Base-by-base conservation (phyloP, 2,113 vertebrate genomes). In the Fregetta grallaria region DNA sequence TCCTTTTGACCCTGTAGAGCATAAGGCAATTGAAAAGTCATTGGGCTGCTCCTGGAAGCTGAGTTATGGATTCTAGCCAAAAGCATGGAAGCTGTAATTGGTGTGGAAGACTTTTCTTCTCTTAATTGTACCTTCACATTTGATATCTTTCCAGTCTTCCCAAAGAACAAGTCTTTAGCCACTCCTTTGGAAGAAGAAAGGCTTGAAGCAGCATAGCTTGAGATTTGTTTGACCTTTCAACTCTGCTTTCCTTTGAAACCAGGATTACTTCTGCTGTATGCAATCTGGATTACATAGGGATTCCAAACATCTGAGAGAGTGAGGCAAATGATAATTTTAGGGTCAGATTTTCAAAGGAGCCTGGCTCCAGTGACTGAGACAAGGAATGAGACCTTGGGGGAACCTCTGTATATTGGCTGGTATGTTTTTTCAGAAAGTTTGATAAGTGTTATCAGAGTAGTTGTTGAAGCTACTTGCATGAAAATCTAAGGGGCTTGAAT, bases 121-220 rank as follows among this genome's bases (percentile, higher is more conserved):
- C 61, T 79, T 94, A 94, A 73, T 95, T 66, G 40, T 7, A 22
- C 30, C 34, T 94, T 94, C 40, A 30, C 82, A 70, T 75, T 86
- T 92, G 88, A 92, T 71, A 32, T 68, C 52, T 86, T 93, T 96
- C 79, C 75, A 84, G 82, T 93, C 52, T 92, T 93, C 86, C 82
- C 44, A 86, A 95, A 91, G 85, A 96, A 49, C 27, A 91, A 80
- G 79, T 90, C 75, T 63, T 95, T 88, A 96, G 55, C 75, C 34
- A 56, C 88, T 88, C 72, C 79, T 84, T 77, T 92, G 92, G 70
- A 93, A 88, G 63, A 83, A 83, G 63, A 95, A 88, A 92, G 59
- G 42, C 71, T 68, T 36, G 42, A 93, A 66, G 36, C 70, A 82
- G 55, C 38, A 32, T 38, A 42, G 63, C 42, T 86, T 79, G 78